phyloP scores from a whole-genome alignment of 2,113 vertebrate genomes.

The Sialia sialis region DNA sequence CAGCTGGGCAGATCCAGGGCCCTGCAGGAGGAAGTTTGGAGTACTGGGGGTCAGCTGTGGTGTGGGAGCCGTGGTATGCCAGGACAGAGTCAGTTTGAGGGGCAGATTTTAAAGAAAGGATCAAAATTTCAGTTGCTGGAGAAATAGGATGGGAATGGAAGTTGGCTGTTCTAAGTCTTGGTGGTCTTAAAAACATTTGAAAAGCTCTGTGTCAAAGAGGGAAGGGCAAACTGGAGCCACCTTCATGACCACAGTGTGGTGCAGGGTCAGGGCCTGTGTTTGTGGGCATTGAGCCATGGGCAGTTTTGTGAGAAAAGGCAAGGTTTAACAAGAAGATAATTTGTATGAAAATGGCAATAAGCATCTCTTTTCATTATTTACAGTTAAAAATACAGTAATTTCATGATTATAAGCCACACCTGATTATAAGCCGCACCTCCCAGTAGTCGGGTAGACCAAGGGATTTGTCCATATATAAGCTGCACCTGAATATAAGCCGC shows the following conservation, averaged over 20 bases:
- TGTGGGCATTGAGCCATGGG: neutral
- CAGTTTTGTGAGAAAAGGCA: neutral
- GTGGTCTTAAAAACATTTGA: neutral
- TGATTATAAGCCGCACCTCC: too few species aligned
- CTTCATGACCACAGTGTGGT: fast-evolving
- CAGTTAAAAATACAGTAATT: too few species aligned
- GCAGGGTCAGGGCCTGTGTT: neutral
- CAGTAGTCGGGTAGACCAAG: too few species aligned
- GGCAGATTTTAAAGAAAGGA: neutral
- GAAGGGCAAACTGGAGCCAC: neutral
- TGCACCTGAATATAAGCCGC: too few species aligned
- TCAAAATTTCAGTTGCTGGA: neutral
- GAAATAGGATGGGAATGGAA: neutral
- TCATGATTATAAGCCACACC: too few species aligned
- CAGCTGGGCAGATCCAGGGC: neutral
- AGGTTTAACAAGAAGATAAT: neutral
- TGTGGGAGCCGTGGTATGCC: neutral
- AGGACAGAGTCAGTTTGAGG: neutral
- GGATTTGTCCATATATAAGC: too few species aligned
- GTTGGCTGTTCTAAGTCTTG: neutral
- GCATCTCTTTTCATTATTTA: neutral
- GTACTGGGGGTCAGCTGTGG: neutral
- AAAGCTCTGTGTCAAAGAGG: neutral
- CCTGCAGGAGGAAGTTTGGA: neutral
- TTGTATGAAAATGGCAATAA: neutral